Evolutionary conservation across 2,888 invertebrate genomes (phyloP), one percentile per base, ranked within the genome.

Genomic region (Minunthozetes semirufus): DNA sequence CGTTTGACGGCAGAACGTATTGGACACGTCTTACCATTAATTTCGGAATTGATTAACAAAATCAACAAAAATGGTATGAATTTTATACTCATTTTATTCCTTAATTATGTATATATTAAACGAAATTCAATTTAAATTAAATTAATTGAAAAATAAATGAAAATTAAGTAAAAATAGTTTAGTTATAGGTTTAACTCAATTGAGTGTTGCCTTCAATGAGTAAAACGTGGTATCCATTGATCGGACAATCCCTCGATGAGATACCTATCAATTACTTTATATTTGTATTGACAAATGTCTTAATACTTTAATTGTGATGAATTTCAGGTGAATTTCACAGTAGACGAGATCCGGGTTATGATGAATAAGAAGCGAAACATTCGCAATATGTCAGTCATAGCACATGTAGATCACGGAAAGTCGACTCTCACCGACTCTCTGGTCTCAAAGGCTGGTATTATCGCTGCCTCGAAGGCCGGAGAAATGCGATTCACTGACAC

Each of bases 281-380:
- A 9, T 22, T 22, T 56, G 56, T 22, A 9, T 50, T 19, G 19
- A n/a, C 6, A 50, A 50, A 50, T n/a, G 19, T 6, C 4, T 50
- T 13, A 33, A n/a, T n/a, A n/a, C n/a, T 33, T 42, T 42, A 42
- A 42, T 13, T 13, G 42, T 42, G 13, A 9, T 42, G 3, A 56
- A 42, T 22, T 15, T 48, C 13, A 77, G 99, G 99, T 99, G 90
- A 99, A 99, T 90, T 99, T 99, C 86, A 99, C 98, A 80, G 94
- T 99, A 87, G 98, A 98, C 88, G 96, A 99, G 88, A 98, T 99
- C 88, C 93, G 99, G 87, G 87, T 83, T 84, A 94, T 99, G 91
- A 99, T 99, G 99, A 98, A 99, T 93, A 94, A 94, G 86, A 98
- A 98, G 88, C 88, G 88, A 88, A 99, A 99, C 85, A 99, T 99